Percentiles rank a stretch among this genome's conserved stretches.
These are phyloP conservation scores for Eptesicus fuscus DNA, from an alignment of 2,113 vertebrate genomes.

Conservation along the genomic window DNA sequence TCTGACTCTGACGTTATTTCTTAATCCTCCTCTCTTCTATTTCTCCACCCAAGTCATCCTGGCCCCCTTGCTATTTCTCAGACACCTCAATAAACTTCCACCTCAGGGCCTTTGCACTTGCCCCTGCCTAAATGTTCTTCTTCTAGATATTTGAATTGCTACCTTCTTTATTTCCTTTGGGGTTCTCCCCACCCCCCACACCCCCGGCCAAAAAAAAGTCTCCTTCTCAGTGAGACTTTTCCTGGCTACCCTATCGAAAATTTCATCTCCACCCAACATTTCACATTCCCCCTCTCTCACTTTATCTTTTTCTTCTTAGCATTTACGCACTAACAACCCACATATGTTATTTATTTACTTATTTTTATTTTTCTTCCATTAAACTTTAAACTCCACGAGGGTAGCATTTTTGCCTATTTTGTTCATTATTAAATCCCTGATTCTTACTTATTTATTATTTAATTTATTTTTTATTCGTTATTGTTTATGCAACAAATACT, in stretches of 20 bases:
- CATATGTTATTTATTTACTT: neutral
- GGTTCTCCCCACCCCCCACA: rapidly evolving
- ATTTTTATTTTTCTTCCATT: neutral
- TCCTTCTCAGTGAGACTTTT: neutral
- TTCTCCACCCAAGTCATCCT: neutral
- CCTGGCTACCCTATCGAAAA: neutral
- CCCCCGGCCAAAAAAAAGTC: neutral
- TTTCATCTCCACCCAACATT: neutral
- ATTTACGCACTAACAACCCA: neutral
- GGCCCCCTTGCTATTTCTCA: neutral
- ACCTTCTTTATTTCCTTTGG: neutral
- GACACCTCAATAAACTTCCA: neutral
- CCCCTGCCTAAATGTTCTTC: neutral
- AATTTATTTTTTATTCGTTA: neutral
- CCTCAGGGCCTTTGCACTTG: neutral
- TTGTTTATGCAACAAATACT: neutral
- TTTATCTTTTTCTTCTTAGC: neutral
- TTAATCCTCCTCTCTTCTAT: neutral
- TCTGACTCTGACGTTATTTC: neutral
- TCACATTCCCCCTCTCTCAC: neutral
- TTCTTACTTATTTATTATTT: neutral
- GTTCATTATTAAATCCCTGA: neutral
- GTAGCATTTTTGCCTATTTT: neutral
- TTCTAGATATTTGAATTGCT: neutral
- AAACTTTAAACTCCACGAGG: neutral